These are phyloP conservation scores for Limnephilus auricula DNA, from an alignment of 2,888 invertebrate species.

Conservation along the genomic window DNA sequence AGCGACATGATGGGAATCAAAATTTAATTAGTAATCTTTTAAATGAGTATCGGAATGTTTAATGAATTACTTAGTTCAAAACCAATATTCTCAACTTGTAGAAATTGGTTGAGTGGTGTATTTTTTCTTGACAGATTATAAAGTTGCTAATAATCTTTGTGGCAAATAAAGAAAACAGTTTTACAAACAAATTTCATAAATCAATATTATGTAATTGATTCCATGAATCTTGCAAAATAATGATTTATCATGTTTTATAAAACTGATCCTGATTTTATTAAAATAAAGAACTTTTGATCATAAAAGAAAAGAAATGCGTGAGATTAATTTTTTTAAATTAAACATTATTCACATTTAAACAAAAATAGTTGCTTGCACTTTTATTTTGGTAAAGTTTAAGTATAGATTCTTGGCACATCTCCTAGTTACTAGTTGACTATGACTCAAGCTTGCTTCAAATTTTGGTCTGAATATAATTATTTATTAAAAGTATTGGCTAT, in stretches of 20 bases:
- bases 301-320: background rate
- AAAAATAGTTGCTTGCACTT: conserved; percentile 43
- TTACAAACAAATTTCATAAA: background rate
- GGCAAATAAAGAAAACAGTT: background rate
- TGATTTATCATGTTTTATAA: conserved; percentile 18
- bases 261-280: background rate
- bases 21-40: background rate
- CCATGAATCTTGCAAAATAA: background rate
- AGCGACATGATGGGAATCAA: background rate
- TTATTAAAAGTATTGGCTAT: conserved; percentile 12
- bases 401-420: conserved; percentile 16
- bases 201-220: background rate
- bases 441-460: conserved; percentile 50
- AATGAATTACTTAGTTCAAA: background rate
- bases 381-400: conserved; percentile 13
- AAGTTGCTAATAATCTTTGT: background rate
- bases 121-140: background rate
- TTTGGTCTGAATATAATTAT: conserved; percentile 54
- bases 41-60: background rate
- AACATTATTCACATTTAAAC: background rate
- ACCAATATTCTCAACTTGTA: background rate
- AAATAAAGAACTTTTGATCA: background rate
- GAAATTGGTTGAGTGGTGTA: background rate
- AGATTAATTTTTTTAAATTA: background rate
- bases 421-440: conserved; percentile 21